Evolutionary conservation across 2,888 invertebrate genomes (phyloP), one percentile per base, ranked within the genome.

Genomic region (Pristionchus fissidentatus): DNA sequence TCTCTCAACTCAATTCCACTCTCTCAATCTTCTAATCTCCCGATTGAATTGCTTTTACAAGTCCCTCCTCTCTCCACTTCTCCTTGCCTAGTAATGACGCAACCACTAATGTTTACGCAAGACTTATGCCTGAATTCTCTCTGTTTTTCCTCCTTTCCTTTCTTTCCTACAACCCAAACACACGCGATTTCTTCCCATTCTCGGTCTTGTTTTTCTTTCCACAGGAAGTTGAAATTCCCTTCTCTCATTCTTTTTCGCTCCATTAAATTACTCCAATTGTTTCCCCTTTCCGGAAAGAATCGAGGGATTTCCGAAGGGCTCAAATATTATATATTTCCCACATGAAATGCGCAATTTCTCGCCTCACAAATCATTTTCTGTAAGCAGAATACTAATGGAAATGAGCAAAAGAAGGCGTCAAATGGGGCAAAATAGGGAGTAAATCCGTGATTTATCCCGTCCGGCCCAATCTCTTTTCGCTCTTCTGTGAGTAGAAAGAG

Each of bases 191-290:
- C 62, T 19, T 66, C 29, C 38, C 38, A 22, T 22, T 35, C n/a
- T n/a, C 38, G 5, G 10, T 22, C 29, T 29, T 66, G 66, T 66
- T 66, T 66, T 66, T 66, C 29, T n/a, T 38, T 38, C 19, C 22
- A 38, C 66, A 35, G 66, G 66, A 66, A 38, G 66, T 66, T 38
- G 38, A 35, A 66, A 66, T 66, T 38, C 38, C 38, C 35, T 60
- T 32, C 29, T 60, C 32, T 32, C 60, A 32, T 66, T 29, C 62
- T n/a, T 38, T 66, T 66, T 38, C 38, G 66, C 66, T 38, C 66
- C 66, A 66, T 66, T 66, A 38, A 66, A 66, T 66, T 38, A 38
- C 38, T 38, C 38, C 66, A 66, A 66, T 66, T 66, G 66, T 66
- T 66, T 66, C 60, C 60, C 29, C 32, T 60, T 38, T 38, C 22